Evolutionary conservation across 2,113 vertebrate species (phyloP), one percentile per base, ranked within the genome.

Genomic region (Neodon shergylaensis): DNA sequence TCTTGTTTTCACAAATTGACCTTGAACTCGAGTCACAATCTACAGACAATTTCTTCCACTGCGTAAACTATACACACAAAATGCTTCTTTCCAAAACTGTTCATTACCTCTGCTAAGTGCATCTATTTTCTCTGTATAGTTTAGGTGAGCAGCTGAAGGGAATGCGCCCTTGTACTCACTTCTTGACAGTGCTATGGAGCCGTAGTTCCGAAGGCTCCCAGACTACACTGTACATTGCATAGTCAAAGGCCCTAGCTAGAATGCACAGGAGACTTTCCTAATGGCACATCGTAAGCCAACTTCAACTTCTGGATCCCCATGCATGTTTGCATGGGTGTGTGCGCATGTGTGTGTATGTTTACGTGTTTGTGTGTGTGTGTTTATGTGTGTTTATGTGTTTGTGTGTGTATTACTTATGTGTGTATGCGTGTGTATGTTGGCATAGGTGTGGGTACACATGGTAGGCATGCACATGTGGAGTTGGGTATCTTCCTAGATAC

Each of bases 211-310:
- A n/a, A 88, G 54, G 52, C 66, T 76, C 58, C 78, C 49, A 44
- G 21, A 39, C 33, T 13, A 16, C 47, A 87, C 44, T 42, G 42
- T 16, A n/a, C 68, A 47, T 39, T 36, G 12, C 70, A 7, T 2
- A 5, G 5, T 47, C 28, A 39, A 26, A 24, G 11, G 1, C 26
- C 52, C 47, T 26, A 8, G 58, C 31, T 26, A n/a, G 63, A 9
- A 2, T 0, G 10, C 22, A 11, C 0, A 16, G 3, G 5, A 10
- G 16, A 47, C 73, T 21, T 52, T 36, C 47, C 7, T 3, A 4
- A 0, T 0, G 16, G 58, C 7, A 6, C 0, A 11, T 33, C 3
- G 8, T 0, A 7, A 26, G 22, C 8, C 19, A 13, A 11, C 2
- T 14, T 47, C 28, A 13, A 11, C 1, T 14, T 47, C 22, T 26